A percentile compares a stretch with the other conserved stretches of the same genome.
These are phyloP conservation scores for Perithous albicinctus DNA, from an alignment of 2,888 invertebrate species.

Conservation along the genomic window DNA sequence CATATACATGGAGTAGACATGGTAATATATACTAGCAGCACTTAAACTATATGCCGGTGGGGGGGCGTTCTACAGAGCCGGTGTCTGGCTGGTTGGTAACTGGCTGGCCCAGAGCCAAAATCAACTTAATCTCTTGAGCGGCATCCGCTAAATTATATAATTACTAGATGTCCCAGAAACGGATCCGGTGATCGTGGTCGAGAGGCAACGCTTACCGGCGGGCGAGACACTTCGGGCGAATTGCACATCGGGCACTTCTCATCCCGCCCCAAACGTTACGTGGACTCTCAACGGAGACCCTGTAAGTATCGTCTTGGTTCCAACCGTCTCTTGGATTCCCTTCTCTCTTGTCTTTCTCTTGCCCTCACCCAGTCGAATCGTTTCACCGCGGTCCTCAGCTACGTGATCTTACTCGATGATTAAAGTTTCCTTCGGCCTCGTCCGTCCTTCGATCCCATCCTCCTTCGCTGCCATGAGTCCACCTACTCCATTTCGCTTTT, in stretches of 20 bases:
- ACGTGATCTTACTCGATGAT: slow-evolving; percentile 80
- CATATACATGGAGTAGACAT: slow-evolving; percentile 12
- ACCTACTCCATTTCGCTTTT: slow-evolving; percentile 52
- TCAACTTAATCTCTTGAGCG: slow-evolving; percentile 74
- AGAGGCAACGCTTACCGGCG: slow-evolving; percentile 79
- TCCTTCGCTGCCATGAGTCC: slow-evolving; percentile 5
- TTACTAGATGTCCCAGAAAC: slow-evolving; percentile 82
- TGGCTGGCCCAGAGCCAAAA: slow-evolving; percentile 74
- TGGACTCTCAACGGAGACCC: slow-evolving; percentile 82
- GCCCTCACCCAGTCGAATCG: slow-evolving; percentile 7
- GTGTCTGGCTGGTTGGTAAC: slow-evolving; percentile 23
- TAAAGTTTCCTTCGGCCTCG: slow-evolving; percentile 71
- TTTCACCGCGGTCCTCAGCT: slow-evolving; percentile 59
- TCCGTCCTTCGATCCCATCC: slow-evolving; percentile 33
- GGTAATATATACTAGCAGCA: neutral
- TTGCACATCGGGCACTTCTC: slow-evolving; percentile 82
- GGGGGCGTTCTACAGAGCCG: slow-evolving; percentile 24
- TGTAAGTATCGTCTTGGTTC: slow-evolving; percentile 78
- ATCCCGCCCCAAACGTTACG: slow-evolving; percentile 82
- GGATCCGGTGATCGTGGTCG: slow-evolving; percentile 80
- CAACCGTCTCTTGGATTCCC: slow-evolving; percentile 30
- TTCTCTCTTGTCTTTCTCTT: slow-evolving; percentile 30
- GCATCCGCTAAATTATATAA: slow-evolving; percentile 76
- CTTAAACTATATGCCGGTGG: slow-evolving; percentile 13
- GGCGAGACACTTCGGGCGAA: slow-evolving; percentile 81